A percentile compares a stretch with the other conserved stretches of the same genome.
Evolutionary conservation across 2,113 vertebrate species (phyloP).

Genomic region (Lynx canadensis): DNA sequence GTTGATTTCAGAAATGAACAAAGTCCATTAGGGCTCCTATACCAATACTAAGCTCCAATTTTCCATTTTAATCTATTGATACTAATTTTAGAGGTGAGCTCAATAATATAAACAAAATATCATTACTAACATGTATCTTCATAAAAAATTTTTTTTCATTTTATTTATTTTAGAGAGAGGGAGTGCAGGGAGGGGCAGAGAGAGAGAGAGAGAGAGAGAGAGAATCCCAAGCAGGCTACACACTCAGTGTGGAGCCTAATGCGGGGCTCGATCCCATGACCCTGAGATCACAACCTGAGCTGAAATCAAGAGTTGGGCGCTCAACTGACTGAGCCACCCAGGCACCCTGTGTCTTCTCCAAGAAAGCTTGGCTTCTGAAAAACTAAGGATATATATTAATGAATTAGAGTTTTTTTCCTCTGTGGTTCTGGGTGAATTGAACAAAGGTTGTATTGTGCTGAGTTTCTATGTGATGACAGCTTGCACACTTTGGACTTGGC

Average conservation of each 20-base stretch:
- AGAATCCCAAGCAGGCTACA: too few relatives aligned
- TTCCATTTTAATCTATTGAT: background rate
- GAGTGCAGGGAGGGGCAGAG: too few relatives aligned
- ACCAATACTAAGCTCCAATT: background rate
- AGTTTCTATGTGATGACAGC: background rate
- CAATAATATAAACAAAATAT: background rate
- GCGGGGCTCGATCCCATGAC: too few relatives aligned
- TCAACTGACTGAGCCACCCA: too few relatives aligned
- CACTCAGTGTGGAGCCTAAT: too few relatives aligned
- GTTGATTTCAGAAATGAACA: background rate
- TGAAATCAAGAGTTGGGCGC: too few relatives aligned
- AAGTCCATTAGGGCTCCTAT: background rate
- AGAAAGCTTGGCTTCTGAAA: background rate
- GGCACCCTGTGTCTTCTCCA: background rate
- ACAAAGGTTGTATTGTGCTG: background rate
- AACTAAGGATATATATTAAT: background rate
- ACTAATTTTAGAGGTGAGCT: background rate
- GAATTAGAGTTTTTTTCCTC: background rate
- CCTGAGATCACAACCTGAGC: too few relatives aligned
- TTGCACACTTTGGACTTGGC: background rate
- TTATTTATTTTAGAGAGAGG: too few relatives aligned
- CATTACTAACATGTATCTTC: background rate
- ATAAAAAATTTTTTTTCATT: too few relatives aligned
- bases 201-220: too few relatives aligned
- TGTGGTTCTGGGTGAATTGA: background rate